phyloP scores from a whole-genome alignment of 2,113 vertebrate species.

The Brachypodius melanocephalos region DNA sequence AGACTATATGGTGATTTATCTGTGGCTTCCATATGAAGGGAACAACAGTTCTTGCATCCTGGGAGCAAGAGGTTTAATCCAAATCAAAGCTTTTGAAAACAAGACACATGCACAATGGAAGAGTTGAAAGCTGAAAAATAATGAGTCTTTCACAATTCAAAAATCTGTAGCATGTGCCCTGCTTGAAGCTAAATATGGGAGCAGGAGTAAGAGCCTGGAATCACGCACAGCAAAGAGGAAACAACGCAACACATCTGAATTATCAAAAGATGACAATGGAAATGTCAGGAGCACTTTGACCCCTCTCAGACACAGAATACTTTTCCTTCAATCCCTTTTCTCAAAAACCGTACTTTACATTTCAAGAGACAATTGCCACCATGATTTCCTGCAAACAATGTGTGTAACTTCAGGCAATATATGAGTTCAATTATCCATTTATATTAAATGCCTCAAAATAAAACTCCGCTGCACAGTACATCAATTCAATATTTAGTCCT shows the following conservation, averaged over 20 bases:
- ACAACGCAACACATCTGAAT: background rate
- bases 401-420: background rate
- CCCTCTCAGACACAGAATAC: background rate
- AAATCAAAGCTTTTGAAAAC: slow-evolving; percentile 47
- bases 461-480: background rate
- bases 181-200: slow-evolving; percentile 41
- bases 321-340: background rate
- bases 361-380: background rate
- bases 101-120: background rate
- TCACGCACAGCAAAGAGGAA: background rate
- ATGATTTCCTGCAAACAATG: background rate
- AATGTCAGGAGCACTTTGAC: background rate
- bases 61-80: slow-evolving; percentile 34
- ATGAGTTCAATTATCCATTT: background rate
- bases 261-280: slow-evolving; percentile 1
- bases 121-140: slow-evolving; percentile 54
- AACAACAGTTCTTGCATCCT: slow-evolving; percentile 10
- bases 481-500: background rate
- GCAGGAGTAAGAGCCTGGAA: slow-evolving; percentile 12
- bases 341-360: background rate
- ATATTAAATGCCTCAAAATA: background rate
- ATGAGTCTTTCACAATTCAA: slow-evolving; percentile 42
- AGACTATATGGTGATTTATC: slow-evolving; percentile 32
- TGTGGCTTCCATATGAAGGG: slow-evolving; percentile 22
- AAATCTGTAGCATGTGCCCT: background rate